Conservation (phyloP, 2,797 vertebrate species). For the Oceanodroma leucorhoa region DNA sequence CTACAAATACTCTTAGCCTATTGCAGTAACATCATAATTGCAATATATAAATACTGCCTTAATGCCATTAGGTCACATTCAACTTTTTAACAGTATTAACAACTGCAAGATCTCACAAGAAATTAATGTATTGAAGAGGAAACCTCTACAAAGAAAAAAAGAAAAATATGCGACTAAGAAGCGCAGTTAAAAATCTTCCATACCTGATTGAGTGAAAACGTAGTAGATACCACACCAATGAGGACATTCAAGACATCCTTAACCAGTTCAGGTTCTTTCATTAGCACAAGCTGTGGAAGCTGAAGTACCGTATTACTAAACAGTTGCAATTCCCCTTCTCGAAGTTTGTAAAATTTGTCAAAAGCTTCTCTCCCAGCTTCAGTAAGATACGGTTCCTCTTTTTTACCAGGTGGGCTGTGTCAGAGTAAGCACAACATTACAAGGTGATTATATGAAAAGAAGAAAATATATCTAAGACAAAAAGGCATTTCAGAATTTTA, state of each 20-base stretch:
- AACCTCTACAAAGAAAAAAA: not conserved
- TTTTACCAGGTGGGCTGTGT: conserved; percentile 88
- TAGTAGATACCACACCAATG: conserved; percentile 90
- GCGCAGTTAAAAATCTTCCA: not conserved
- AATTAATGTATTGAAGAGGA: not conserved
- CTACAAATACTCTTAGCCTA: not conserved
- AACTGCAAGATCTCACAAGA: not conserved
- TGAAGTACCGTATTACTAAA: conserved; percentile 78
- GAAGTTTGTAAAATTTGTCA: conserved; percentile 88
- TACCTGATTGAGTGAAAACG: conserved; percentile 93
- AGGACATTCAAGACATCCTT: conserved; percentile 92
- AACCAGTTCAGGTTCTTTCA: conserved; percentile 88
- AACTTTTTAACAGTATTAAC: not conserved
- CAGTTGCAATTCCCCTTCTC: conserved; percentile 85
- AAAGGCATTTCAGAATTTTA: not conserved
- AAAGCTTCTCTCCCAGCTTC: conserved; percentile 93
- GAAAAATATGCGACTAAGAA: not conserved
- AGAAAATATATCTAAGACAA: not conserved
- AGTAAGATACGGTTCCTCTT: conserved; percentile 88
- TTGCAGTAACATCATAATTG: not conserved
- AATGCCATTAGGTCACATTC: not conserved
- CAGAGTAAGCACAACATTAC: not conserved
- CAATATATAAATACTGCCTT: not conserved
- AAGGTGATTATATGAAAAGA: not conserved
- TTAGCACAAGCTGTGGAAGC: conserved; percentile 79